These are phyloP conservation scores for Megaustenia siamemsis DNA, from an alignment of 2,888 invertebrate species.

Conservation along the genomic window DNA sequence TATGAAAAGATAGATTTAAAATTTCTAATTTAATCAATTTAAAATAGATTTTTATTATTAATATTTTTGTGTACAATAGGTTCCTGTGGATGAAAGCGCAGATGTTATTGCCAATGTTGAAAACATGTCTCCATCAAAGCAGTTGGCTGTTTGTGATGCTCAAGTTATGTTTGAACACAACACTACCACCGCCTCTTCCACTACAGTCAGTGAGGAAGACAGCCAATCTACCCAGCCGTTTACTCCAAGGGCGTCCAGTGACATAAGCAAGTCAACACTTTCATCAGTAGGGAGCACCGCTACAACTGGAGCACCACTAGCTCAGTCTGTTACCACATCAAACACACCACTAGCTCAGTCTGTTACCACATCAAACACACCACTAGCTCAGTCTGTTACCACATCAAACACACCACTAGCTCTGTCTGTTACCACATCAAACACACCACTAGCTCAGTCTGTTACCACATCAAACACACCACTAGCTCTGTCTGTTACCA, in stretches of 20 bases:
- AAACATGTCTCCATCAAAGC: neutral
- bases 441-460: neutral
- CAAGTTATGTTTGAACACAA: neutral
- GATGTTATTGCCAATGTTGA: neutral
- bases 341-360: neutral
- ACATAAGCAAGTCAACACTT: neutral
- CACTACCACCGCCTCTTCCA: neutral
- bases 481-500: too few relatives aligned
- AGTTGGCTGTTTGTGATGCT: neutral
- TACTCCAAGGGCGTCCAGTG: constrained; percentile 41
- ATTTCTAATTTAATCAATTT: too few relatives aligned
- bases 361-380: neutral
- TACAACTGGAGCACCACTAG: neutral
- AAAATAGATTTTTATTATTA: too few relatives aligned
- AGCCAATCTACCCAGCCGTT: constrained; percentile 42
- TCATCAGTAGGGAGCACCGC: neutral
- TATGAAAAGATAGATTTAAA: too few relatives aligned
- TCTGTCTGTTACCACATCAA: too few relatives aligned
- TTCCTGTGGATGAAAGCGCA: constrained; percentile 34
- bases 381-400: neutral
- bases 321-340: neutral
- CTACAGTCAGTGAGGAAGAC: neutral
- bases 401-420: neutral
- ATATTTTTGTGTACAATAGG: too few relatives aligned
- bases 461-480: neutral